Percentiles rank a stretch among this genome's conserved stretches.
phyloP scores from a whole-genome alignment of 2,888 invertebrate species.

The Drosophila pullipes region DNA sequence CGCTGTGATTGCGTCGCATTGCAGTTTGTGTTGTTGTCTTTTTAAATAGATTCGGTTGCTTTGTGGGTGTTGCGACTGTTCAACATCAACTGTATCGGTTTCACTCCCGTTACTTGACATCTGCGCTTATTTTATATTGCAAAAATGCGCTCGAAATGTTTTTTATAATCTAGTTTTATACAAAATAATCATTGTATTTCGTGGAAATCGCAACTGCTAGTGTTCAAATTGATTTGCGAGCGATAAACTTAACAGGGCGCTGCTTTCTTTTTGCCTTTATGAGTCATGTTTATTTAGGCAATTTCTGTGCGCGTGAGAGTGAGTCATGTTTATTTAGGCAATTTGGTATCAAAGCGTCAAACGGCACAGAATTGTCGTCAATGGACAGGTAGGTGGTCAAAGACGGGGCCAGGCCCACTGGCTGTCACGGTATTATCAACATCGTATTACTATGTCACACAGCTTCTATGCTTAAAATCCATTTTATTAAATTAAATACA shows the following conservation, averaged over 20 bases:
- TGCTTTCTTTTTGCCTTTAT: neutral
- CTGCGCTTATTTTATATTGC: neutral
- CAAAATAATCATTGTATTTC: neutral
- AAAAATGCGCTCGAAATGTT: neutral
- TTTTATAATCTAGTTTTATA: neutral
- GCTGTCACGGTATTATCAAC: neutral
- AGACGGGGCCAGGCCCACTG: neutral
- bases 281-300: conserved; percentile 39
- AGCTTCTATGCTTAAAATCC: neutral
- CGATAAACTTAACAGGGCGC: too few relatives aligned
- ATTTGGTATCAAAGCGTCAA: conserved; percentile 29
- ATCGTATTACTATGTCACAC: neutral
- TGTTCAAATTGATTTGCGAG: too few relatives aligned
- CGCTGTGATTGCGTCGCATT: conserved; percentile 79
- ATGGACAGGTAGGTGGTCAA: neutral
- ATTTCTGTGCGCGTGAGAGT: too few relatives aligned
- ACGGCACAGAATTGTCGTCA: neutral
- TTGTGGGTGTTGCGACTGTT: conserved; percentile 36
- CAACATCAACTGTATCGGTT: neutral
- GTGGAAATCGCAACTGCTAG: too few relatives aligned
- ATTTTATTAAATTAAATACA: neutral
- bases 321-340: conserved; percentile 39
- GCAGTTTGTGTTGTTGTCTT: conserved; percentile 22
- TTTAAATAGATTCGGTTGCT: conserved; percentile 20
- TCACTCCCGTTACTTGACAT: conserved; percentile 1